Percentiles rank a stretch among this genome's conserved stretches.
Conservation (phyloP, 2,888 invertebrate genomes). For the Eupithecia dodoneata region DNA sequence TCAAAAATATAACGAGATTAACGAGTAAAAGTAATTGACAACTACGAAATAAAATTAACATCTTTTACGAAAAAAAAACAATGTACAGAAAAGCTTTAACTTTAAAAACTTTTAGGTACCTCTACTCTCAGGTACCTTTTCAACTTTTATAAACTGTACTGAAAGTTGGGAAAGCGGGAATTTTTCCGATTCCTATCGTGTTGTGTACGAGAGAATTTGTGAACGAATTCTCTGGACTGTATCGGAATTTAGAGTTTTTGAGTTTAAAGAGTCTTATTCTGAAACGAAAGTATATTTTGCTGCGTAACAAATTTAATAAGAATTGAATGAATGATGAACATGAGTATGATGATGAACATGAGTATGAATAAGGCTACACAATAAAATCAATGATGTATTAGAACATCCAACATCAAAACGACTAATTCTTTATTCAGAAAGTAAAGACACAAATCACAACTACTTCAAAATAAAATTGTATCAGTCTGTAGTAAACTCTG, state of each 20-base stretch:
- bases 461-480: background rate
- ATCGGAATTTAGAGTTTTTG: background rate
- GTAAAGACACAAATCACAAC: background rate
- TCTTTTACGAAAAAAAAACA: background rate
- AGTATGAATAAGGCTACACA: background rate
- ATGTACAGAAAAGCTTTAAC: constrained; percentile 1
- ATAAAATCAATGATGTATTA: background rate
- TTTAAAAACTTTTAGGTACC: background rate
- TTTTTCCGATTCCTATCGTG: constrained; percentile 25
- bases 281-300: background rate
- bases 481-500: too few species aligned
- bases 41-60: background rate
- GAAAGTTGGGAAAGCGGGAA: constrained; percentile 27
- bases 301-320: too few species aligned
- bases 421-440: background rate
- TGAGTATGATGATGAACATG: too few species aligned
- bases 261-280: background rate
- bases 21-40: background rate
- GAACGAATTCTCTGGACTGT: background rate
- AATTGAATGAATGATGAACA: too few species aligned
- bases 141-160: constrained; percentile 30
- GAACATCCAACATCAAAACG: background rate
- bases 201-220: constrained; percentile 34
- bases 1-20: background rate
- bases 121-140: constrained; percentile 8